Evolutionary conservation across 2,888 invertebrate species (phyloP).

Genomic region (Nipponacmea schrenckii): DNA sequence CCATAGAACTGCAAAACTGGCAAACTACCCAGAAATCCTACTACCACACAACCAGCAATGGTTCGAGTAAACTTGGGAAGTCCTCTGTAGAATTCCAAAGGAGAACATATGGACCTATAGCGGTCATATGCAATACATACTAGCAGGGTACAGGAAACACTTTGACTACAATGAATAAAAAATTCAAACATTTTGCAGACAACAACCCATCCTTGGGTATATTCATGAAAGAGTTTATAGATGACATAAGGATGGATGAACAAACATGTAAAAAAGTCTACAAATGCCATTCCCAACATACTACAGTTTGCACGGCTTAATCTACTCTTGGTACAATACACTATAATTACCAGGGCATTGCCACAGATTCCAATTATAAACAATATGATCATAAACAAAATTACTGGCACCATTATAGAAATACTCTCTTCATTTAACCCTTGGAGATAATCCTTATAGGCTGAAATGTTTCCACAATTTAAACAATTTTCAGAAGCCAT

Average conservation of each 20-base stretch:
- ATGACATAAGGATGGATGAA: slow-evolving; percentile 41
- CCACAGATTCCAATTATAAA: slow-evolving; percentile 34
- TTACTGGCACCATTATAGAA: slow-evolving; percentile 23
- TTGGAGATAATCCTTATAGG: slow-evolving; percentile 15
- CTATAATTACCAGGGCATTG: slow-evolving; percentile 36
- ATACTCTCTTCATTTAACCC: slow-evolving; percentile 17
- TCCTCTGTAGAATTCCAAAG: slow-evolving; percentile 28
- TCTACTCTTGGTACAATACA: slow-evolving; percentile 27
- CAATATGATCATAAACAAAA: slow-evolving; percentile 37
- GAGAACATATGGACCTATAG: slow-evolving; percentile 35
- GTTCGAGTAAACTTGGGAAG: slow-evolving; percentile 3
- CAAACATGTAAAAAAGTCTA: slow-evolving; percentile 38
- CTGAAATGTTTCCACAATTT: too few species aligned
- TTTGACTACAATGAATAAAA: slow-evolving; percentile 32
- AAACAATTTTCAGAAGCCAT: too few species aligned
- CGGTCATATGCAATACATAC: slow-evolving; percentile 39
- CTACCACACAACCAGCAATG: slow-evolving; percentile 5
- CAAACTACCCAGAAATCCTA: slow-evolving; percentile 26
- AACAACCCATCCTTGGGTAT: slow-evolving; percentile 21
- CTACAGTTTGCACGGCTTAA: slow-evolving; percentile 32
- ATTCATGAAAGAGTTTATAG: slow-evolving; percentile 34
- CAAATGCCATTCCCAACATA: slow-evolving; percentile 35
- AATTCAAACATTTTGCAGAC: slow-evolving; percentile 43
- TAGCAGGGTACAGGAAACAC: slow-evolving; percentile 28
- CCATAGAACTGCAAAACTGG: slow-evolving; percentile 43